Evolutionary conservation across 2,888 invertebrate genomes (phyloP), one percentile per base, ranked within the genome.

Genomic region (Abscondita cerata): DNA sequence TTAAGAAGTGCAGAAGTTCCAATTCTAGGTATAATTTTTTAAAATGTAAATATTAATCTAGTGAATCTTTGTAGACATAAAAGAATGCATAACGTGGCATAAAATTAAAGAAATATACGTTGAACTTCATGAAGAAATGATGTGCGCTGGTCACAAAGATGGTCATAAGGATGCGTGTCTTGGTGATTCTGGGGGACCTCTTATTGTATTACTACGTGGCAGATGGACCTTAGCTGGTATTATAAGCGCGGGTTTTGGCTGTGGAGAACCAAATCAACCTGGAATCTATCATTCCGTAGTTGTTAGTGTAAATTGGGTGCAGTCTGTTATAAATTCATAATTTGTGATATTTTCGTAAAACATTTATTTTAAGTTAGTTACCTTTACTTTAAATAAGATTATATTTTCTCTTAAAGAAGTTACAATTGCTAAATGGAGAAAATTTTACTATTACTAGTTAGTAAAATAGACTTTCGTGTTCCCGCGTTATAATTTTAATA

Each of bases 181-280:
- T 73, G 92, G 93, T 9, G 93, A 92, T 74, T 92, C 91, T 0
- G 93, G 93, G 0, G 93, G 93, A 0, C 93, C 93, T 0, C 80
- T 91, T 1, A 79, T 92, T 68, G 85, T 92, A 0, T 80, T 87
- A 51, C 87, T 90, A 69, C 83, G 83, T 47, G 91, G 89, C 0
- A 82, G 90, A 1, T 93, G 89, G 84, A 89, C 89, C 58, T 81
- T 93, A 9, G 90, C 88, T 3, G 93, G 93, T 11, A 92, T 93
- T 66, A 93, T 91, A 0, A 92, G 92, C 19, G 93, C 93, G 0
- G 93, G 93, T 4, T 93, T 93, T 76, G 93, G 93, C 47, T 93
- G 93, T 75, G 93, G 92, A 0, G 91, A 92, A 11, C 90, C 92
- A 74, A 89, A 91, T 73, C 93, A 93, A 78, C 93, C 93, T 0